Evolutionary conservation across 2,113 vertebrate genomes (phyloP).

Genomic region (Sisor rabdophorus): DNA sequence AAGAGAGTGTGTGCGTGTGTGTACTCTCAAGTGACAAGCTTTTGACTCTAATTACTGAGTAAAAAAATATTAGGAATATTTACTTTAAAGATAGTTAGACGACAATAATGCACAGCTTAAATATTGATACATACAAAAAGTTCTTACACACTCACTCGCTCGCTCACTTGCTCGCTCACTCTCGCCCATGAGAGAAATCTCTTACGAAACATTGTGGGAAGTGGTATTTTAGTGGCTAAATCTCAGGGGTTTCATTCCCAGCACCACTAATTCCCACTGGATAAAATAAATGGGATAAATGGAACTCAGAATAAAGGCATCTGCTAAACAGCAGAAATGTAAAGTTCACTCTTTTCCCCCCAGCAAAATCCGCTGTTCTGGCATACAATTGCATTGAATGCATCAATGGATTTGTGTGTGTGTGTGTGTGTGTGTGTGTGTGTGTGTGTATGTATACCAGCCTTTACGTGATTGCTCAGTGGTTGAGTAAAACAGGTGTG

Average conservation of each 20-base stretch:
- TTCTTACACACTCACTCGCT: background rate
- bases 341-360: background rate
- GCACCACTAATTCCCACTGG: too few species aligned
- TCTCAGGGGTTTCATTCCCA: too few species aligned
- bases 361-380: background rate
- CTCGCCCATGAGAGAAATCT: too few species aligned
- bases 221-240: too few species aligned
- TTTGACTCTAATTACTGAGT: background rate
- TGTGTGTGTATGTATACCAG: background rate
- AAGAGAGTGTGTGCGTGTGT: background rate
- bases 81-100: too few species aligned
- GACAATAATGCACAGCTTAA: background rate
- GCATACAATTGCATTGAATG: background rate
- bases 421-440: background rate
- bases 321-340: background rate
- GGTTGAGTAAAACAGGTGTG: background rate
- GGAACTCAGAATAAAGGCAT: too few species aligned
- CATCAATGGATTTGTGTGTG: background rate
- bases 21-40: conserved; percentile 8
- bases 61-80: too few species aligned
- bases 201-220: too few species aligned
- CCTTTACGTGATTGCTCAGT: background rate
- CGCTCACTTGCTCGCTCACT: too few species aligned
- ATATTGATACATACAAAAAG: background rate
- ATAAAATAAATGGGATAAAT: too few species aligned